Conservation (phyloP, 1,140 invertebrate genomes). For the Charaxes varanes region DNA sequence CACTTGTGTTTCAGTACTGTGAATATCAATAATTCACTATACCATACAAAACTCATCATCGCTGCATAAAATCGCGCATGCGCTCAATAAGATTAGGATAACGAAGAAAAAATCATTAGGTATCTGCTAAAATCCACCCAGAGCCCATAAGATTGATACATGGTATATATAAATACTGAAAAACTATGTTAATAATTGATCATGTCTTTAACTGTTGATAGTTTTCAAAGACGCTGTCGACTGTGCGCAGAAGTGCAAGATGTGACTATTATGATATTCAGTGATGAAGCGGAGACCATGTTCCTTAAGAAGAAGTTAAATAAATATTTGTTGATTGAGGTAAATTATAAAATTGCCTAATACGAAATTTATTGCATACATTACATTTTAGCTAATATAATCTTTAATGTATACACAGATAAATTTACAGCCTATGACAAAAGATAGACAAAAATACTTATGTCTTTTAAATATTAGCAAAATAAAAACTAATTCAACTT, state of each 20-base stretch:
- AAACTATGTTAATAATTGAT: conserved; percentile 6
- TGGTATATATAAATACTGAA: not conserved
- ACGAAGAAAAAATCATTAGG: conserved; percentile 43
- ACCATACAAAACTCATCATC: conserved; percentile 42
- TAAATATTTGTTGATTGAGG: conserved; percentile 67
- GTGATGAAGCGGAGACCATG: conserved; percentile 62
- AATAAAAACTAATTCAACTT: no score
- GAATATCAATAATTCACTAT: conserved; percentile 49
- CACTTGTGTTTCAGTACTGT: conserved; percentile 7
- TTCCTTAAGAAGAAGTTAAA: conserved; percentile 61
- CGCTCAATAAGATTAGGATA: conserved; percentile 32
- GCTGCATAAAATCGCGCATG: conserved; percentile 55
- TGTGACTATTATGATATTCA: conserved; percentile 68
- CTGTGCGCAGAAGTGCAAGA: conserved; percentile 65
- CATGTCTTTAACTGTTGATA: conserved; percentile 26
- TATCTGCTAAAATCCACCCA: conserved; percentile 8
- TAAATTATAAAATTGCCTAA: conserved; percentile 26
- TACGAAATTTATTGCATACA: not conserved
- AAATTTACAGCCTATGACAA: no score
- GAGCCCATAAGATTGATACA: not conserved
- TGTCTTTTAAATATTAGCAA: no score
- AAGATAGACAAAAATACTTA: no score
- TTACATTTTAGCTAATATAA: not conserved
- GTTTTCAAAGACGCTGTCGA: conserved; percentile 60
- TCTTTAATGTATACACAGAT: not conserved